Conservation (phyloP, 2,113 vertebrate species). For the Cacatua alba region DNA sequence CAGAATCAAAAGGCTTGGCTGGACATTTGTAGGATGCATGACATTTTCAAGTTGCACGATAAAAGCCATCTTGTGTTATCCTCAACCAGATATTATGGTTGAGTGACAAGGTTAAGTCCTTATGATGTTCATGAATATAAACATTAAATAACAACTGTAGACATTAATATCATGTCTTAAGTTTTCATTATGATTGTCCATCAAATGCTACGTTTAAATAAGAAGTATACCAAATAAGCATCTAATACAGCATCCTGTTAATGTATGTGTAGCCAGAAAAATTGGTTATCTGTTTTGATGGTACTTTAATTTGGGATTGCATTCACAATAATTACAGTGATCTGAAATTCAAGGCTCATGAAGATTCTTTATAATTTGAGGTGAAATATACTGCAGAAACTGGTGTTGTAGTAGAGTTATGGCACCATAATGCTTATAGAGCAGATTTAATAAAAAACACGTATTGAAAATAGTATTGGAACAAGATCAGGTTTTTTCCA, state of each 20-base stretch:
- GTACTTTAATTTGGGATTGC: neutral
- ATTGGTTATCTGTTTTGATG: neutral
- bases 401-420: neutral
- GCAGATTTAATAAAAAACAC: neutral
- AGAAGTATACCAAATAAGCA: neutral
- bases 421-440: neutral
- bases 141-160: neutral
- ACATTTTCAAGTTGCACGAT: neutral
- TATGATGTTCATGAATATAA: neutral
- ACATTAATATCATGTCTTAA: neutral
- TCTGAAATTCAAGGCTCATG: neutral
- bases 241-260: neutral
- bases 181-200: neutral
- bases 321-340: neutral
- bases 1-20: neutral
- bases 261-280: neutral
- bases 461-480: neutral
- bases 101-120: neutral
- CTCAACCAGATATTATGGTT: neutral
- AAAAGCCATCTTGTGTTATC: neutral
- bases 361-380: neutral
- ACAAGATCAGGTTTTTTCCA: neutral
- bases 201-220: neutral
- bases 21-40: neutral
- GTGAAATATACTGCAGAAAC: neutral